Conservation (phyloP, 2,888 invertebrate genomes). For the Brachylomia viminalis region DNA sequence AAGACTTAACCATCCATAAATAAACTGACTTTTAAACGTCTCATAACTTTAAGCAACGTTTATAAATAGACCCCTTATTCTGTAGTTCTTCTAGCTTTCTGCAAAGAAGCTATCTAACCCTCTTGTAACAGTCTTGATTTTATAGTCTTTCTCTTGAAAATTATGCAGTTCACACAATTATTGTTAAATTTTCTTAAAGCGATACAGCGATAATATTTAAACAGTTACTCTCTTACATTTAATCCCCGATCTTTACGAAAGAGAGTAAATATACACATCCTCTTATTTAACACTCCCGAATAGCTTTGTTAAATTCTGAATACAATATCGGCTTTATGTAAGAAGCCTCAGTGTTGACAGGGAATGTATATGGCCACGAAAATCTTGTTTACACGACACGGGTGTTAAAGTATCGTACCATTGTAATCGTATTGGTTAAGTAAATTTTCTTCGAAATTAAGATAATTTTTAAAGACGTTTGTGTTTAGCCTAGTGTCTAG, state of each 20-base stretch:
- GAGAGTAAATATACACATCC: constrained; percentile 22
- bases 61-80: not conserved
- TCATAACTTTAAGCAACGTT: not conserved
- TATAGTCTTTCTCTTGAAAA: not conserved
- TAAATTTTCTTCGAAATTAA: not conserved
- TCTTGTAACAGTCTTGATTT: not conserved
- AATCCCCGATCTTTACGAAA: constrained; percentile 17
- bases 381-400: constrained; percentile 27
- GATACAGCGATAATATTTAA: constrained; percentile 2
- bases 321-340: constrained; percentile 43
- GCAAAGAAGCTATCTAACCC: not conserved
- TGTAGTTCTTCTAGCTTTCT: not conserved
- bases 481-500: too few species aligned
- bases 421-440: not conserved
- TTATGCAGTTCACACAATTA: not conserved
- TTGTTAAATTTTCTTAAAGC: not conserved
- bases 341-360: constrained; percentile 40
- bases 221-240: constrained; percentile 8
- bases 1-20: too few species aligned
- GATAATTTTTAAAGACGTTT: too few species aligned
- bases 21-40: not conserved
- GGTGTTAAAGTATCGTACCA: not conserved
- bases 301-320: constrained; percentile 47
- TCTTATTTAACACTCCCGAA: constrained; percentile 35
- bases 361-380: constrained; percentile 6